These are phyloP conservation scores for Ligdia adustata DNA, from an alignment of 2,888 invertebrate genomes.

Conservation along the genomic window DNA sequence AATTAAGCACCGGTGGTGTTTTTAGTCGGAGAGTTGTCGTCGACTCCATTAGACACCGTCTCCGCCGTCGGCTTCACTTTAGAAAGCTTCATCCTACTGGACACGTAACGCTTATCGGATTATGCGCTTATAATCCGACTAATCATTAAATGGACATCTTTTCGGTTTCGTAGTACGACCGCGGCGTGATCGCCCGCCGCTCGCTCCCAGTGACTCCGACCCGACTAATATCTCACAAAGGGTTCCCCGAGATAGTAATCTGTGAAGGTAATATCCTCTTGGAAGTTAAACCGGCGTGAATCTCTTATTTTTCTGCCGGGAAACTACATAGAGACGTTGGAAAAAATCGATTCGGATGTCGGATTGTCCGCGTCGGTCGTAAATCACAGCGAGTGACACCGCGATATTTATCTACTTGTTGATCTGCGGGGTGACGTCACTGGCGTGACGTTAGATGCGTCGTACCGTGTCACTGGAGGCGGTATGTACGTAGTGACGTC, in stretches of 20 bases:
- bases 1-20: too few relatives aligned
- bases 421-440: constrained; percentile 40
- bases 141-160: constrained; percentile 16
- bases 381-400: constrained; percentile 54
- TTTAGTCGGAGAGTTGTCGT: neutral
- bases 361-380: constrained; percentile 48
- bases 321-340: constrained; percentile 46
- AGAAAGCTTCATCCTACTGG: constrained; percentile 10
- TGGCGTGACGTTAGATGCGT: neutral
- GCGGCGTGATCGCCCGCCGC: neutral
- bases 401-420: constrained; percentile 53
- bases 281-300: constrained; percentile 50
- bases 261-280: constrained; percentile 69
- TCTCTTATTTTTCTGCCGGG: constrained; percentile 41
- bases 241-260: constrained; percentile 62
- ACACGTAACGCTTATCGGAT: constrained; percentile 12
- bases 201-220: constrained; percentile 23
- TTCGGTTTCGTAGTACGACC: constrained; percentile 16
- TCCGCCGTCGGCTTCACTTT: constrained; percentile 2
- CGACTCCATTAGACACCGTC: constrained; percentile 5
- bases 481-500: neutral
- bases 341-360: constrained; percentile 51
- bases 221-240: constrained; percentile 41
- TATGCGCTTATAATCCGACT: constrained; percentile 11
- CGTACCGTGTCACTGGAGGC: too few relatives aligned